Conservation (phyloP, 2,888 invertebrate genomes). For the Cyaniris semiargus region DNA sequence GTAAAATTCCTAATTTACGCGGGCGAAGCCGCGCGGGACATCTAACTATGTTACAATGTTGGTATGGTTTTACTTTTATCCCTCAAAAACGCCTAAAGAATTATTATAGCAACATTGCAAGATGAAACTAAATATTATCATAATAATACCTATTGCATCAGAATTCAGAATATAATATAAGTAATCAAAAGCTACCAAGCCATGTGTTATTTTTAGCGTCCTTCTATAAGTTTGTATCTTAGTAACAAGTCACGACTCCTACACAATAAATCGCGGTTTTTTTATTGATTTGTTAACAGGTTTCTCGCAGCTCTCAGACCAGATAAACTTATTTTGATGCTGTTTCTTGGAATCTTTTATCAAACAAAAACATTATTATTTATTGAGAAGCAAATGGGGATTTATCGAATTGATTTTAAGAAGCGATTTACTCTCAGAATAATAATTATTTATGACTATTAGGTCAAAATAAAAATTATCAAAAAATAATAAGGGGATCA, state of each 20-base stretch:
- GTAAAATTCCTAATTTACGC: no score
- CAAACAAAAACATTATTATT: neutral
- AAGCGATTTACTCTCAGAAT: neutral
- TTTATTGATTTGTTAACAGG: neutral
- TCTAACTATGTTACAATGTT: no score
- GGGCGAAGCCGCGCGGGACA: no score
- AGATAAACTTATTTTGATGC: slow-evolving; percentile 6
- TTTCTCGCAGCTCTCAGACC: neutral
- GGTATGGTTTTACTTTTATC: neutral
- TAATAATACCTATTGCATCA: neutral
- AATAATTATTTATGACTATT: neutral
- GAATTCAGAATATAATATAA: neutral
- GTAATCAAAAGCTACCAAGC: neutral
- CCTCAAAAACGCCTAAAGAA: neutral
- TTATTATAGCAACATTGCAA: slow-evolving; percentile 7
- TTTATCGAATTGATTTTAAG: neutral
- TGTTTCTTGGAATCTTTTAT: slow-evolving; percentile 13
- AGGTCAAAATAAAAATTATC: no score
- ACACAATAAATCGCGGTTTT: neutral
- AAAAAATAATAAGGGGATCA: no score
- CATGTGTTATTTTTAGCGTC: slow-evolving; percentile 10
- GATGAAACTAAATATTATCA: neutral
- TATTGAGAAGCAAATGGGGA: neutral
- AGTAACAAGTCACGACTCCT: slow-evolving; percentile 1
- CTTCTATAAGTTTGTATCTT: slow-evolving; percentile 9